These are phyloP conservation scores for Listronotus bonariensis DNA, from an alignment of 1,140 invertebrate genomes.

Conservation along the genomic window DNA sequence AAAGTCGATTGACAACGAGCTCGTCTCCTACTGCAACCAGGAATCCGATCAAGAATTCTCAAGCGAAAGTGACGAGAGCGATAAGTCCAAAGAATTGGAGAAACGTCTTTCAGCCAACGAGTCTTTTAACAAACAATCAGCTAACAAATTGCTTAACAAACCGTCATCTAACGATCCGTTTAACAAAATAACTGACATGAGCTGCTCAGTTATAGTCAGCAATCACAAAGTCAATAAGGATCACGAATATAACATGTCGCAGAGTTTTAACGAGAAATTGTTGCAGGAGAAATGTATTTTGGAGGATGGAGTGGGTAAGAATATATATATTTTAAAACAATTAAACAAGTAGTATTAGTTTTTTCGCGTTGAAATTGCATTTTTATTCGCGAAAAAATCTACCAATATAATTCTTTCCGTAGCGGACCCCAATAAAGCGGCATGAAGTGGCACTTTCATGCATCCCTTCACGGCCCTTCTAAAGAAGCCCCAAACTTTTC, in stretches of 20 bases:
- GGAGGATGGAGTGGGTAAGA: conserved; percentile 48
- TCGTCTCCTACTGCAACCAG: conserved; percentile 42
- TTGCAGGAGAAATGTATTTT: conserved; percentile 52
- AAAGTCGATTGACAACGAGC: conserved; percentile 46
- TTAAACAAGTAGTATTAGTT: no score
- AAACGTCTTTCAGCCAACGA: conserved; percentile 26
- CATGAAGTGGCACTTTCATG: conserved; percentile 3
- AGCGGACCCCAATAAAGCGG: not conserved
- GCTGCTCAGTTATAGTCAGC: conserved; percentile 50
- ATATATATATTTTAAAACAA: not conserved
- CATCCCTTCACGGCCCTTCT: no score
- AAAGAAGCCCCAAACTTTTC: no score
- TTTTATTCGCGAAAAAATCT: no score
- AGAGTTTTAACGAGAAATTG: conserved; percentile 54
- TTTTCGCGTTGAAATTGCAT: no score
- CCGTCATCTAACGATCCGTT: conserved; percentile 25
- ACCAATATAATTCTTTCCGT: no score
- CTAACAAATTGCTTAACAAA: conserved; percentile 27
- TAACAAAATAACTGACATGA: conserved; percentile 46
- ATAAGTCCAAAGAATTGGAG: conserved; percentile 47
- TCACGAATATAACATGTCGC: conserved; percentile 51
- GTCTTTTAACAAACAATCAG: no score
- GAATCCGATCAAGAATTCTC: conserved; percentile 53
- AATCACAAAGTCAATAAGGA: conserved; percentile 41
- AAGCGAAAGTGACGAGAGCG: conserved; percentile 52